Conservation (phyloP, 2,113 vertebrate genomes). For the Apistogramma diplotaenia region DNA sequence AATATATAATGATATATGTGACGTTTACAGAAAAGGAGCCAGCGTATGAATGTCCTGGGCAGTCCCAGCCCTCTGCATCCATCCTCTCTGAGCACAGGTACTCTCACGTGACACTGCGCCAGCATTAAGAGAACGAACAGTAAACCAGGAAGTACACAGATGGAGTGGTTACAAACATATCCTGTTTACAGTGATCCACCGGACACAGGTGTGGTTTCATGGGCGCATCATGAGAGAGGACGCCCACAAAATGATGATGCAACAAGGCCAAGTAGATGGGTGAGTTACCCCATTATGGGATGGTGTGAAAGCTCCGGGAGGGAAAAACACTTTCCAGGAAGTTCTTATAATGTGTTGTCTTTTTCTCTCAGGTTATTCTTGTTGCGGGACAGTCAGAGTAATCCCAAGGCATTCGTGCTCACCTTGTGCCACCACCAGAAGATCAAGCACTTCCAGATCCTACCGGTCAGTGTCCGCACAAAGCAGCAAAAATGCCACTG, state of each 20-base stretch:
- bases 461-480: slow-evolving; percentile 83
- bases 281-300: slow-evolving; percentile 36
- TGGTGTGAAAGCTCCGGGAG: not conserved
- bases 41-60: slow-evolving; percentile 91
- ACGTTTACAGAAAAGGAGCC: slow-evolving; percentile 86
- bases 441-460: slow-evolving; percentile 98
- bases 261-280: slow-evolving; percentile 98
- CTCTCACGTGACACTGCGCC: not conserved
- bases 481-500: not conserved
- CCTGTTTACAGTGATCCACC: slow-evolving; percentile 86
- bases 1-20: not conserved
- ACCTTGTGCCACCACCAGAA: slow-evolving; percentile 99
- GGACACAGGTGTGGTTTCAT: slow-evolving; percentile 96
- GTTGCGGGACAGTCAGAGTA: slow-evolving; percentile 97
- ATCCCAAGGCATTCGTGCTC: slow-evolving; percentile 97
- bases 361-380: slow-evolving; percentile 87
- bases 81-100: slow-evolving; percentile 90
- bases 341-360: not conserved
- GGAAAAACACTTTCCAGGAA: not conserved
- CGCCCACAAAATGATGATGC: slow-evolving; percentile 92
- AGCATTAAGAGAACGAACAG: not conserved
- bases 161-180: not conserved
- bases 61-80: slow-evolving; percentile 93
- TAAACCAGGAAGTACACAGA: not conserved
- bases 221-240: slow-evolving; percentile 96